A percentile compares a stretch with the other conserved stretches of the same genome.
Evolutionary conservation across 2,113 vertebrate species (phyloP).

Genomic region (Apodemus speciosus): DNA sequence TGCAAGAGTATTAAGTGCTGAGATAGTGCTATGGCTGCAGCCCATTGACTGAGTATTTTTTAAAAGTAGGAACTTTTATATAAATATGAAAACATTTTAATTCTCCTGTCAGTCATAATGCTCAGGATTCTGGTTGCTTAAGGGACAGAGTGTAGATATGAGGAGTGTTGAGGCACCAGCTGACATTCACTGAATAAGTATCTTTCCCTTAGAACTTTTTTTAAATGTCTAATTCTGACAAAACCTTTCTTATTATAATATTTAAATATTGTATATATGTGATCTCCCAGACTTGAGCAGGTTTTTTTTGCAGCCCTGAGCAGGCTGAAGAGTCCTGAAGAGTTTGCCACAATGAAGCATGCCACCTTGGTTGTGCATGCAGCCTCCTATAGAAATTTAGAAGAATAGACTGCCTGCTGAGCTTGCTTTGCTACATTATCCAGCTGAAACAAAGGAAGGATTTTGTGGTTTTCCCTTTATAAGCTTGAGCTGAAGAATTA

Average conservation of each 20-base stretch:
- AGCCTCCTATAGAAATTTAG: no score
- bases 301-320: no score
- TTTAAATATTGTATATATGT: background rate
- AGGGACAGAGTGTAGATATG: background rate
- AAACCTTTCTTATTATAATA: background rate
- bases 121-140: background rate
- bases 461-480: no score
- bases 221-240: slow-evolving; percentile 38
- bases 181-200: background rate
- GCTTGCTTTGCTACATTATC: no score
- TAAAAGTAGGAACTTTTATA: background rate
- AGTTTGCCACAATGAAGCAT: no score
- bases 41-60: background rate
- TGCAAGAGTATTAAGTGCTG: background rate
- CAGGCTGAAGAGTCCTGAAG: no score
- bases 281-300: no score
- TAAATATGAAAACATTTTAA: background rate
- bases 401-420: no score
- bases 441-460: no score
- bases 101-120: background rate
- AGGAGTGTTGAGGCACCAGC: background rate
- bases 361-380: no score
- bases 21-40: background rate
- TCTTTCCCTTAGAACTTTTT: background rate
- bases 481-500: no score